Evolutionary conservation across 2,113 vertebrate species (phyloP), one percentile per base, ranked within the genome.

Genomic region (Poeciliopsis retropinna): DNA sequence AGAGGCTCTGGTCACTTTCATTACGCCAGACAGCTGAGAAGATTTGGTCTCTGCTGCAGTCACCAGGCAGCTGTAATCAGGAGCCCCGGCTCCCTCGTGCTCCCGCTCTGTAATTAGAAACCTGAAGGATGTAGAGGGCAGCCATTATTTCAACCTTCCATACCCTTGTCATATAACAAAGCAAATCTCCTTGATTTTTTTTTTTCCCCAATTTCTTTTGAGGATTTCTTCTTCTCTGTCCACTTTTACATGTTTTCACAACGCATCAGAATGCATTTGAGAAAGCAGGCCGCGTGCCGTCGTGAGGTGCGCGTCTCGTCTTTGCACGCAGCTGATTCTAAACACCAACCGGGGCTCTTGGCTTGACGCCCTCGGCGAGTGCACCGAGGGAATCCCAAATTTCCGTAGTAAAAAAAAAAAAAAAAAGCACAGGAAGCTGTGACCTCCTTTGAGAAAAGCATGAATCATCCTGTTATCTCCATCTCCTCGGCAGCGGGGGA

Each of bases 381-480:
- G 87, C 87, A 85, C 80, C 10, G 71, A 89, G 89, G 92, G 91
- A 93, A 92, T 92, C 90, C 92, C 89, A 90, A 91, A 91, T 90
- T 90, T 88, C 73, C 72, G 65, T 72, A 78, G 81, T 90, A 90
- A 63, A 44, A 92, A 83, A 12, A 37, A 85, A 89, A 63, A 41
- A 91, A 83, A 34, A 7, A 34, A 9, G 83, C 79, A 87, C 90
- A 89, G 89, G 88, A 88, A 90, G 87, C 86, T 76, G 75, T 90
- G 87, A 90, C 90, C 88, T 87, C 89, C 81, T 91, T 91, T 92
- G 86, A 90, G 82, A 37, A 88, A 82, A 72, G 89, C 72, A 90
- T 93, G 91, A 93, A 90, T 93, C 90, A 88, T 87, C 80, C 89
- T 88, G 85, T 92, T 92, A 92, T 93, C 89, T 90, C 44, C 79